Base-by-base conservation (phyloP, 2,797 vertebrate genomes). In the Simalia tracyae region DNA sequence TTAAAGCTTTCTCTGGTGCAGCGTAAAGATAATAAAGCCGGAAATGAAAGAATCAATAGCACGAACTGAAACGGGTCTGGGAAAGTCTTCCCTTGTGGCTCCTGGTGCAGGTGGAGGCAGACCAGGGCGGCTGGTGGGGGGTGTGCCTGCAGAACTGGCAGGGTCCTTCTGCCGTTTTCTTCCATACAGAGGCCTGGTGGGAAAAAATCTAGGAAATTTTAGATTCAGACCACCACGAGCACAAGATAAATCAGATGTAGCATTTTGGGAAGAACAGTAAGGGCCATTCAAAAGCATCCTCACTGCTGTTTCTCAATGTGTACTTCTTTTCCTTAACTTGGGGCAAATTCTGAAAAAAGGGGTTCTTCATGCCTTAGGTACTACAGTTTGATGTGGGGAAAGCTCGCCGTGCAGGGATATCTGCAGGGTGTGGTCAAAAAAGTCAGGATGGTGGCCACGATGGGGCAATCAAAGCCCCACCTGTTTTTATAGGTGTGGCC, bases 1-100 rank as follows among this genome's bases (percentile, higher is more conserved):
- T 96, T 93, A 97, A 94, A 93, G 31, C 96, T 92, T 94, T 89
- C 87, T 84, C 0, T 10, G 54, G 92, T 92, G 91, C 93, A 36
- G 2, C 0, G 4, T 86, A 88, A 94, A 91, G 89, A 92, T 0
- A 91, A 93, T 90, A 96, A 94, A 1, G 22, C 91, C 4, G 1
- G 59, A 89, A 91, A 36, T 0, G 0, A 91, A 91, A 90, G 91
- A 81, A 90, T 64, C 92, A 91, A 94, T 87, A 92, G 89, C 42
- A 60, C 92, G 91, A 89, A 66, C 56, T 61, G 76, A 88, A 66
- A 42, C 59, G n/a, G 89, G 66, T 84, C 85, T 61, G 64, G 66
- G 92, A 68, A 90, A 31, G 76, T 68, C 24, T 56, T 90, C 89
- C 85, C 89, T 24, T 12, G 92, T 50, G 92, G 89, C 66, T 88